Evolutionary conservation across 1,140 invertebrate genomes (phyloP), one percentile per base, ranked within the genome.

Genomic region (Philotrypesis tridentata): DNA sequence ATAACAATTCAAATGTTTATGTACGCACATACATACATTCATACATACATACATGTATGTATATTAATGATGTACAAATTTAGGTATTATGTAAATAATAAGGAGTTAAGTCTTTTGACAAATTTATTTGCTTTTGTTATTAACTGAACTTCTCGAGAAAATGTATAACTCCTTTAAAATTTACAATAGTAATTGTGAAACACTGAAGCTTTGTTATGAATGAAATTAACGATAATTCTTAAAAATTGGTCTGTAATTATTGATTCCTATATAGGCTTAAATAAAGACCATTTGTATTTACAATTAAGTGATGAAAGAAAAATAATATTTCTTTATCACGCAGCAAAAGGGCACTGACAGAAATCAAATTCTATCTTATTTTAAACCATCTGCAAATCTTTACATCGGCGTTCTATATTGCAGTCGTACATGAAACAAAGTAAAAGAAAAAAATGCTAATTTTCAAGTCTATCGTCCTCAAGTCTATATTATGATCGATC

Each of bases 261-360:
- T 77, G 40, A 76, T 76, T 60, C n/a, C 33, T 82, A 76, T 3
- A 9, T 60, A 29, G 8, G 76, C 63, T 72, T 72, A 65, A 82
- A 82, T 77, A 75, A 82, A 77, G 8, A 25, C 77, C 65, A 72
- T 77, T 72, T 12, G 73, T 82, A 82, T 82, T 77, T 82, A 82
- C 80, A 82, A 73, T 77, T 55, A 65, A 23, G 70, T 21, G 67
- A 55, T 55, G 25, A 55, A 73, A 78, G n/a, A 77, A 78, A 82
- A 78, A 43, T n/a, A 33, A 27, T 25, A 67, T 67, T 33, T 77
- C 61, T 31, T 73, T 78, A n/a, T 33, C 21, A 65, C 60, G 40
- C 70, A 65, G 61, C 72, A 29, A 65, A 65, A 9, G 61, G 2
- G 37, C 55, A 61, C 17, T 17, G 21, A n/a, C 60, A 63, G 33